Base-by-base conservation (phyloP, 2,888 invertebrate species). In the Lasioglossum villosulum region DNA sequence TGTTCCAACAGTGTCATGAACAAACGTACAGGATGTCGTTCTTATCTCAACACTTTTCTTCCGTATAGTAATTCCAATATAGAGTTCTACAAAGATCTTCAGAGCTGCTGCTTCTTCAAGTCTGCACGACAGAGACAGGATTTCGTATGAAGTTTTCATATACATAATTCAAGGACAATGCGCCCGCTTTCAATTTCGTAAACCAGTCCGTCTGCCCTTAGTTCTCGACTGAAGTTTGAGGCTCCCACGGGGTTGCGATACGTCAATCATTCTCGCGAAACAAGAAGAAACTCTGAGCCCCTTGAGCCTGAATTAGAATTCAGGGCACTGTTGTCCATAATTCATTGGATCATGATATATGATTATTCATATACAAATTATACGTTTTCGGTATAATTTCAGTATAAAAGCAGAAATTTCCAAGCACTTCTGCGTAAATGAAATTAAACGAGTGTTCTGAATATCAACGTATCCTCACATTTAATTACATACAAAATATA, bases 261-360 rank as follows among this genome's bases (percentile, higher is more conserved):
- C 42, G 37, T 75, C 30, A 63, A 27, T 63, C 42, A 37, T 42
- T 39, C 30, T 27, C 27, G 42, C 30, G 39, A 56, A 75, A 19
- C 56, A 59, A 34, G 75, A 75, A 63, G 74, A 74, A 74, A 37
- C 74, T 74, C 52, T 23, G 37, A n/a, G 23, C 37, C 59, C 42
- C 23, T 39, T 42, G 42, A 30, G 39, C 23, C 12, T 27, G 30
- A 75, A 75, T 42, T 59, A 75, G 56, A 27, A 59, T 34, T 75
- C 75, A 16, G 39, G 37, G 63, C 16, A 30, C 63, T 30, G 63
- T 16, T 63, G 63, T 63, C 63, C 63, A 63, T 63, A 63, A 63
- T 63, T 63, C 63, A 63, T 27, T 63, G 63, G 63, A 63, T 63
- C 16, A 63, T 6, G 63, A 63, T 16, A 16, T 30, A n/a, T 30